These are phyloP conservation scores for Phenganax stokvisi DNA, from an alignment of 92 coral and sea anemone genomes.

Conservation along the genomic window DNA sequence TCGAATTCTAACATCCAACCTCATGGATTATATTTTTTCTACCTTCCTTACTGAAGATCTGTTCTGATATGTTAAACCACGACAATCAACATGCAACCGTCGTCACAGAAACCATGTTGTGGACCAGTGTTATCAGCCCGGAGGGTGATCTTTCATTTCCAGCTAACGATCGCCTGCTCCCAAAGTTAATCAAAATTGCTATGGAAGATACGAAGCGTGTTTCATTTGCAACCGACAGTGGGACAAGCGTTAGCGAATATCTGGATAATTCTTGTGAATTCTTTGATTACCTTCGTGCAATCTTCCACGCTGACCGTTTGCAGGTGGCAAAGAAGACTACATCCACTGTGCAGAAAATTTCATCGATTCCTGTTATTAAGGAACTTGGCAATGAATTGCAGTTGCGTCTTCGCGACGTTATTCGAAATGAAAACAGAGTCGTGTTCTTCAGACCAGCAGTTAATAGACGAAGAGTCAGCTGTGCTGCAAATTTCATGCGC, in stretches of 20 bases:
- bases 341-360: neutral
- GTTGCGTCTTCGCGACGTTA: neutral
- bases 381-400: constrained; percentile 21
- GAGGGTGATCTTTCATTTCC: neutral
- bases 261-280: neutral
- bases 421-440: constrained; percentile 43
- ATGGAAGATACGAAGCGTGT: constrained; percentile 49
- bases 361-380: neutral
- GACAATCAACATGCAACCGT: constrained; percentile 45
- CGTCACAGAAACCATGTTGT: constrained; percentile 53
- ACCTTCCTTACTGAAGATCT: constrained; percentile 32
- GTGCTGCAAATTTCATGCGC: constrained; percentile 34
- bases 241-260: constrained; percentile 21
- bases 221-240: constrained; percentile 34
- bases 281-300: constrained; percentile 9
- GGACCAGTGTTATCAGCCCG: constrained; percentile 22
- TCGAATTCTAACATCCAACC: constrained; percentile 56
- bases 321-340: neutral
- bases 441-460: constrained; percentile 51
- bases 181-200: constrained; percentile 27
- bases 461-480: constrained; percentile 54
- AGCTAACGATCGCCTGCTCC: neutral
- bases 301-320: neutral
- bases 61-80: constrained; percentile 45
- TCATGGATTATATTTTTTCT: constrained; percentile 52